phyloP scores from a whole-genome alignment of 2,113 vertebrate species.

The Carollia perspicillata region DNA sequence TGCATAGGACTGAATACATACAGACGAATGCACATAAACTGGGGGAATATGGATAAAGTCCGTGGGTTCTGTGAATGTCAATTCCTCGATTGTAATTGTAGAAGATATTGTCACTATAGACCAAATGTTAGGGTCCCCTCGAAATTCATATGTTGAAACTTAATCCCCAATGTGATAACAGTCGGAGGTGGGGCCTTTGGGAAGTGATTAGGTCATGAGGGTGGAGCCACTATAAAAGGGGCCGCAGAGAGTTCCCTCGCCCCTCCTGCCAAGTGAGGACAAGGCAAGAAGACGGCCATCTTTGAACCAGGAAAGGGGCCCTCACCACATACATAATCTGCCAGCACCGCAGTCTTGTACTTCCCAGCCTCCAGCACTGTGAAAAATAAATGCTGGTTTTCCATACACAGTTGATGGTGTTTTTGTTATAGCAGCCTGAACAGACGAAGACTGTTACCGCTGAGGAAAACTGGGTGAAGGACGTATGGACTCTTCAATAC shows the following conservation, averaged over 20 bases:
- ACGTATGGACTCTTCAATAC: background rate
- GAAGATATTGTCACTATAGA: background rate
- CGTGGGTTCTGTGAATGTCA: background rate
- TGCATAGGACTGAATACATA: background rate
- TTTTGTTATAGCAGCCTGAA: background rate
- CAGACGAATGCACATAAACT: background rate
- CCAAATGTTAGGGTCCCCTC: background rate
- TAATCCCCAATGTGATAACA: background rate
- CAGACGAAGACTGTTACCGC: background rate
- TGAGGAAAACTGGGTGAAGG: background rate
- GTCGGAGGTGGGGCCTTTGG: background rate
- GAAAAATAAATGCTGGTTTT: background rate
- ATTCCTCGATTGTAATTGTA: background rate
- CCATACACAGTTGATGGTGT: background rate
- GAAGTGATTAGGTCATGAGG: background rate
- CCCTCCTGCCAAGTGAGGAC: background rate
- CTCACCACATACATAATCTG: background rate
- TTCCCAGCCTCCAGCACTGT: background rate
- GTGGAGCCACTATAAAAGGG: background rate
- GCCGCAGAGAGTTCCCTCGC: background rate
- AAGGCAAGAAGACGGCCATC: background rate
- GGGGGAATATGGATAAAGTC: background rate
- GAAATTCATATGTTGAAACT: background rate
- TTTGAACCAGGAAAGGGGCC: background rate
- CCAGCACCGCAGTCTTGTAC: background rate